phyloP scores from a whole-genome alignment of 2,113 vertebrate species.

The Prolemur simus region DNA sequence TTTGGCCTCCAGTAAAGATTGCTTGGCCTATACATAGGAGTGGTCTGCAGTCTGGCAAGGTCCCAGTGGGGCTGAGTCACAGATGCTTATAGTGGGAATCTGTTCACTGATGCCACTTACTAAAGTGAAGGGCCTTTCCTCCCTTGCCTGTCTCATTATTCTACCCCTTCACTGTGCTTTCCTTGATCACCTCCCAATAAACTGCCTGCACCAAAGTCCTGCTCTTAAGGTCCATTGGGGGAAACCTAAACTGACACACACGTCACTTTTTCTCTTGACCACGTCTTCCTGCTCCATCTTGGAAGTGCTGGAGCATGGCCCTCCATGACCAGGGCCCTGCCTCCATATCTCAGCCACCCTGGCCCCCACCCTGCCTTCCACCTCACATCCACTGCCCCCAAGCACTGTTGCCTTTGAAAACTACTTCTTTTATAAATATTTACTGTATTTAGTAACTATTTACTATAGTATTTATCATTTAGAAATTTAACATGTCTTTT shows the following conservation, averaged over 20 bases:
- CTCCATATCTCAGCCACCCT: neutral
- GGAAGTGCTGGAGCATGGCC: accelerated
- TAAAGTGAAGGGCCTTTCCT: neutral
- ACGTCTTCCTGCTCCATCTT: neutral
- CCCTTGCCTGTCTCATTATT: neutral
- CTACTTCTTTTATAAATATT: neutral
- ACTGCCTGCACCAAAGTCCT: neutral
- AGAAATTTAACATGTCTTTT: neutral
- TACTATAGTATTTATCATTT: neutral
- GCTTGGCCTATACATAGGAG: neutral
- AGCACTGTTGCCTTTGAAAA: neutral
- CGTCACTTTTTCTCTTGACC: neutral
- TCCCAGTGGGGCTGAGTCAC: neutral
- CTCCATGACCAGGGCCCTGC: accelerated
- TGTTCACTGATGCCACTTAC: neutral
- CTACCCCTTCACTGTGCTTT: neutral
- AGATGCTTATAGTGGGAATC: neutral
- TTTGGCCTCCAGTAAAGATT: neutral
- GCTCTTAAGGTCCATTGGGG: neutral
- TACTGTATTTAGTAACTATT: neutral
- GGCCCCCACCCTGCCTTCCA: neutral
- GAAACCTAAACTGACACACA: neutral
- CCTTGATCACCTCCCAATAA: neutral
- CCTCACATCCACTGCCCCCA: neutral
- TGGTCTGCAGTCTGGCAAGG: neutral